A percentile compares a stretch with the other conserved stretches of the same genome.
These are phyloP conservation scores for Ormia ochracea DNA, from an alignment of 2,888 invertebrate species.

Conservation along the genomic window DNA sequence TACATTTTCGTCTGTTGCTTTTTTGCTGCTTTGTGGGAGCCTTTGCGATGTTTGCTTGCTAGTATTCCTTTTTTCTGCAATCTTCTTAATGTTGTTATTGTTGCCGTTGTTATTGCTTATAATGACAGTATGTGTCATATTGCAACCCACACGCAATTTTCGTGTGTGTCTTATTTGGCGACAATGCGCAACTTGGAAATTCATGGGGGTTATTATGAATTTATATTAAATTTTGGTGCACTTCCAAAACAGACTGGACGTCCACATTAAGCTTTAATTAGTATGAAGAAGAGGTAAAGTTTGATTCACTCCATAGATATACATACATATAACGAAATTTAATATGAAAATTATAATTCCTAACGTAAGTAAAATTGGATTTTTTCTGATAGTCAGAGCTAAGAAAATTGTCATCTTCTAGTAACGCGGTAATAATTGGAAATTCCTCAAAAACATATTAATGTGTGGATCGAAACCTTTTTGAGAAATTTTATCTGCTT, in stretches of 20 bases:
- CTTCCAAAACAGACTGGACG: background rate
- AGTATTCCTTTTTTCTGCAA: background rate
- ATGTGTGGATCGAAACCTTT: too few relatives aligned
- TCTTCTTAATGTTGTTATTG: slow-evolving; percentile 50
- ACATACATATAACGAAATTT: too few relatives aligned
- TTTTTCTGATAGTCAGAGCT: too few relatives aligned
- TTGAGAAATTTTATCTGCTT: background rate
- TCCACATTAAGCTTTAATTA: background rate
- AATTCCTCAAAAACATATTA: too few relatives aligned
- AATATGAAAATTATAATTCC: too few relatives aligned
- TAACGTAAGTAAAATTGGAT: too few relatives aligned
- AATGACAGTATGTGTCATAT: slow-evolving; percentile 75
- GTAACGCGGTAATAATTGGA: too few relatives aligned
- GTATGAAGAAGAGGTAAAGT: background rate
- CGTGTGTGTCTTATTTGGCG: slow-evolving; percentile 12
- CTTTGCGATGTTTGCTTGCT: slow-evolving; percentile 39
- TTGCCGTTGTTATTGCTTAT: slow-evolving; percentile 66
- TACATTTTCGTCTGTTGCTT: background rate
- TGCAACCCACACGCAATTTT: slow-evolving; percentile 71
- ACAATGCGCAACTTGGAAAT: slow-evolving; percentile 37
- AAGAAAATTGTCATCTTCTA: too few relatives aligned
- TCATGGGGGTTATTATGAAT: background rate
- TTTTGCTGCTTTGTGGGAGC: slow-evolving; percentile 7
- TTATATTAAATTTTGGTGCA: background rate
- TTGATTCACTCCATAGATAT: background rate